Conservation (phyloP, 2,888 invertebrate genomes). For the Isotomurus palustris region DNA sequence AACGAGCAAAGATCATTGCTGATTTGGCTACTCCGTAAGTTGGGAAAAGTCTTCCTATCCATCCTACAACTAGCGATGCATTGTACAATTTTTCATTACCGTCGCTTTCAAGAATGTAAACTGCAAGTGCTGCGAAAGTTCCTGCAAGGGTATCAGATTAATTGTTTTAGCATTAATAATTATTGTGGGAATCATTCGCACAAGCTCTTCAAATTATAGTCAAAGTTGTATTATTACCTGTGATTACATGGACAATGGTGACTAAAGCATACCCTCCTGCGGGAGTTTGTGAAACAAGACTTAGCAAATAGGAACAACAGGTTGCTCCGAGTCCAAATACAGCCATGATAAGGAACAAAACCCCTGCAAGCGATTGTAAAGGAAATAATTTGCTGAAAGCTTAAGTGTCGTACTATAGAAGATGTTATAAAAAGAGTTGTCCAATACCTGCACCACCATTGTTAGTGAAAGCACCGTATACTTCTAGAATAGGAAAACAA, state of each 20-base stretch:
- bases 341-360: slow-evolving; percentile 53
- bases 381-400: neutral
- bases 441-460: too few species aligned
- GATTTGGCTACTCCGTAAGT: slow-evolving; percentile 9
- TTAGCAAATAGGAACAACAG: slow-evolving; percentile 61
- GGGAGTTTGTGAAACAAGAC: slow-evolving; percentile 53
- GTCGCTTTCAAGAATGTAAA: neutral
- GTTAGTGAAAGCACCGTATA: slow-evolving; percentile 46
- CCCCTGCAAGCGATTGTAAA: slow-evolving; percentile 50
- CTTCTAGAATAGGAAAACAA: slow-evolving; percentile 48
- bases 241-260: slow-evolving; percentile 46
- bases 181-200: neutral
- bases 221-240: slow-evolving; percentile 9
- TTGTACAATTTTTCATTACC: neutral
- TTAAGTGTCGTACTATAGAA: neutral
- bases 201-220: neutral
- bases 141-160: neutral
- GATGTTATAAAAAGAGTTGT: too few species aligned
- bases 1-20: neutral
- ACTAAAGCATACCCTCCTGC: slow-evolving; percentile 54
- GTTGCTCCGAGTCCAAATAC: slow-evolving; percentile 61
- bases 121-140: neutral
- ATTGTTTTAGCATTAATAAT: too few species aligned
- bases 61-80: neutral
- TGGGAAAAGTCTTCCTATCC: slow-evolving; percentile 15